Percentiles rank a stretch among this genome's conserved stretches.
These are phyloP conservation scores for Helicoverpa zea DNA, from an alignment of 1,140 invertebrate species.

Conservation along the genomic window DNA sequence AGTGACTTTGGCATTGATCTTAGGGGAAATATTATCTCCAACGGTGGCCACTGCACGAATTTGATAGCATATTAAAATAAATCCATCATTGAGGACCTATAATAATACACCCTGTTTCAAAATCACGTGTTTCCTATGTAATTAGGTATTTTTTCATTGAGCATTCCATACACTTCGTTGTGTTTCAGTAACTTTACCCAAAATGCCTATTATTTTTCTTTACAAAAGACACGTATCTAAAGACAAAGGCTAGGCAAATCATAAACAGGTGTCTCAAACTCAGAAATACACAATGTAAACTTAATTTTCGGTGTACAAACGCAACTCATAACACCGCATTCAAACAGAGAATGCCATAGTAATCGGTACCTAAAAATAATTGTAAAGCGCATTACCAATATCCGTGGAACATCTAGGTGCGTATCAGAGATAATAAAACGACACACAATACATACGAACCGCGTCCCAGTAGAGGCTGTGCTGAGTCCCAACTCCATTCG, in stretches of 20 bases:
- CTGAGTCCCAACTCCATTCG: conserved; percentile 76
- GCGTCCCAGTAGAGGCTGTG: conserved; percentile 66
- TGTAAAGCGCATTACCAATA: conserved; percentile 32
- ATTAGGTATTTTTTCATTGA: too few species aligned
- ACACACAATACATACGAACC: conserved; percentile 60
- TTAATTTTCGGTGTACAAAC: neutral
- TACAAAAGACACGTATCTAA: too few species aligned
- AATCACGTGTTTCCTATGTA: too few species aligned
- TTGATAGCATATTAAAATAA: neutral
- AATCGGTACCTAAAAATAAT: conserved; percentile 25
- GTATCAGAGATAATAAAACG: conserved; percentile 41
- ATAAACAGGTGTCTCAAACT: too few species aligned
- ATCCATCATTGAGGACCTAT: neutral
- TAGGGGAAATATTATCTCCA: conserved; percentile 13
- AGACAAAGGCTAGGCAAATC: too few species aligned
- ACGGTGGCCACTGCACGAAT: conserved; percentile 10
- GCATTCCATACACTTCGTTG: too few species aligned
- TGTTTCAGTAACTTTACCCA: too few species aligned
- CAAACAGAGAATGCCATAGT: neutral
- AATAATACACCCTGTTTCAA: too few species aligned
- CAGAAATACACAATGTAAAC: too few species aligned
- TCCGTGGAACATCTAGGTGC: conserved; percentile 37
- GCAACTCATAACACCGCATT: too few species aligned
- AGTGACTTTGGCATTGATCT: conserved; percentile 22
- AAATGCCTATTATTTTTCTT: too few species aligned